Base-by-base conservation (phyloP, 2,888 invertebrate species). In the Drosophila nr. fundita region DNA sequence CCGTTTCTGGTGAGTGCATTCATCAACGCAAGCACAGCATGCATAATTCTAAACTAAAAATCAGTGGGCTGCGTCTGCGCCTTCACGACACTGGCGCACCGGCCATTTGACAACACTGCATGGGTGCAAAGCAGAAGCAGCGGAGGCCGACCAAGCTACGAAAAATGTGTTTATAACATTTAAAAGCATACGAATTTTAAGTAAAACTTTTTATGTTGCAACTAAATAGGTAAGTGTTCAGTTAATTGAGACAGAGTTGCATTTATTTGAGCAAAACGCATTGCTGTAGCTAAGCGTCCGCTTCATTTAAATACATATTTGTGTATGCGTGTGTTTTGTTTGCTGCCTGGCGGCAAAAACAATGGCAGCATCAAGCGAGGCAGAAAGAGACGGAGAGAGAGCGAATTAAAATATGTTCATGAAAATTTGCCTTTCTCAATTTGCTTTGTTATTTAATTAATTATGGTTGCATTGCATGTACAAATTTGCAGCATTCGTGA, bases 271-370 rank as follows among this genome's bases (percentile, higher is more conserved):
- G 7, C 4, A n/a, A 18, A 7, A 21, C 18, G 24, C 29, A 7
- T 11, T 36, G 10, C 32, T 24, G 24, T 24, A 21, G 32, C 27
- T 27, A 8, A 11, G 21, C 50, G 29, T n/a, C 24, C 34, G 18
- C 10, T 15, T 49, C 34, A 54, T 38, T 7, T 53, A 49, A 40
- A 32, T 36, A 36, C 52, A 45, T 29, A 24, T 50, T 34, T 11
- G 15, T 48, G 11, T 50, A 3, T 59, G 24, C 34, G 36, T 60
- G 29, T 49, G 3, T 42, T 45, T 42, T 11, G 21, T 45, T 45
- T 7, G 21, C 42, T 45, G 45, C 38, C 69, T 74, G 63, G 87
- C 87, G 77, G 87, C 85, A 87, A 73, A 86, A 75, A 71, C 64
- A 76, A 81, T 64, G 78, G 82, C 67, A 66, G 55, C 53, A n/a